phyloP scores from a whole-genome alignment of 1,140 invertebrate genomes.

The Trichomalopsis sarcophagae region DNA sequence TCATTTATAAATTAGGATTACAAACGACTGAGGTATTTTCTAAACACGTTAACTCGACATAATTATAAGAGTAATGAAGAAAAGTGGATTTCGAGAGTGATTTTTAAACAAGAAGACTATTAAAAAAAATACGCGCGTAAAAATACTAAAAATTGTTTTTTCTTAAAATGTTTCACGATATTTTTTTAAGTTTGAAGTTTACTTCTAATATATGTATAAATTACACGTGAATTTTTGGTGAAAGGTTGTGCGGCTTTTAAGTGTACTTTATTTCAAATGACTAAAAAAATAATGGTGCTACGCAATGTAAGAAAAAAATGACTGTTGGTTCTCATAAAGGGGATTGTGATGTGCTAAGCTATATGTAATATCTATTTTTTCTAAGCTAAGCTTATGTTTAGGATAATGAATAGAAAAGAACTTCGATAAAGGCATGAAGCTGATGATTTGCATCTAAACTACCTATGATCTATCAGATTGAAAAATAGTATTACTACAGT shows the following conservation, averaged over 20 bases:
- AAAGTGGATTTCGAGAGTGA: conserved; percentile 36
- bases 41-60: conserved; percentile 34
- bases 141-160: conserved; percentile 24
- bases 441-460: conserved; percentile 37
- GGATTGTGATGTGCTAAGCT: conserved; percentile 38
- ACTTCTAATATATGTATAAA: conserved; percentile 41
- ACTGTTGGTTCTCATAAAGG: conserved; percentile 33
- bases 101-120: conserved; percentile 30
- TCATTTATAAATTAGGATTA: conserved; percentile 46
- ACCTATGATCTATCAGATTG: conserved; percentile 11
- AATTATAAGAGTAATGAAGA: conserved; percentile 41
- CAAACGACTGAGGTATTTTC: conserved; percentile 47
- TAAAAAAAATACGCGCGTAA: background rate
- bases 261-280: conserved; percentile 53
- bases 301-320: conserved; percentile 42
- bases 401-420: conserved; percentile 19
- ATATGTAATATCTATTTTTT: conserved; percentile 51
- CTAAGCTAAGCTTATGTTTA: conserved; percentile 40
- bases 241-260: conserved; percentile 49
- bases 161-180: background rate
- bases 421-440: background rate
- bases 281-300: conserved; percentile 49
- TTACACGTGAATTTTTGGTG: conserved; percentile 45
- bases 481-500: conserved; percentile 10
- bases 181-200: conserved; percentile 34